Conservation (phyloP, 2,113 vertebrate genomes). For the Tachycineta bicolor region DNA sequence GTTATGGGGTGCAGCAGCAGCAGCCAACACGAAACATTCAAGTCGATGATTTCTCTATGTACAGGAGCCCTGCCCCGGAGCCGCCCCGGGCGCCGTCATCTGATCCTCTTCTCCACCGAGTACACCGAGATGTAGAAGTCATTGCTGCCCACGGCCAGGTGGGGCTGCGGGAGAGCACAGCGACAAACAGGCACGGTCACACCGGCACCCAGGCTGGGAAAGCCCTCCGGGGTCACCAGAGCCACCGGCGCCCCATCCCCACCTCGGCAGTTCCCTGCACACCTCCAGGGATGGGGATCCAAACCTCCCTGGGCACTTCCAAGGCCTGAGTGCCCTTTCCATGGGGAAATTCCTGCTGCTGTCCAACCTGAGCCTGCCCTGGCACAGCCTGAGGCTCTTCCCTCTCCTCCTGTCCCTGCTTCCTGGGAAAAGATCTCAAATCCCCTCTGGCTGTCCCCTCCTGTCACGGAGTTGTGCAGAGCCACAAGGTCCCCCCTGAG, state of each 20-base stretch:
- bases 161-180: constrained; percentile 79
- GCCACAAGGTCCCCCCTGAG: background rate
- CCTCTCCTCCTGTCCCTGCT: background rate
- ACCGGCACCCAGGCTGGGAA: rapidly evolving
- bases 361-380: rapidly evolving
- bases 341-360: background rate
- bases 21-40: constrained; percentile 88
- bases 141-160: constrained; percentile 96
- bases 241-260: rapidly evolving
- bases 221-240: rapidly evolving
- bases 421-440: background rate
- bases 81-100: constrained; percentile 78
- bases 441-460: background rate
- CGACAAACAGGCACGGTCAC: background rate
- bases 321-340: rapidly evolving
- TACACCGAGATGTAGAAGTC: constrained; percentile 99
- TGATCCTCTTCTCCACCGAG: constrained; percentile 94
- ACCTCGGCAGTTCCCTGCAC: rapidly evolving
- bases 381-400: background rate
- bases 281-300: background rate
- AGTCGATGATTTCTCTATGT: constrained; percentile 83
- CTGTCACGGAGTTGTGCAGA: background rate
- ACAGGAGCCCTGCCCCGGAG: constrained; percentile 66
- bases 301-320: background rate
- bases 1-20: constrained; percentile 79